phyloP scores from a whole-genome alignment of 2,113 vertebrate genomes.

The Xenopus borealis region DNA sequence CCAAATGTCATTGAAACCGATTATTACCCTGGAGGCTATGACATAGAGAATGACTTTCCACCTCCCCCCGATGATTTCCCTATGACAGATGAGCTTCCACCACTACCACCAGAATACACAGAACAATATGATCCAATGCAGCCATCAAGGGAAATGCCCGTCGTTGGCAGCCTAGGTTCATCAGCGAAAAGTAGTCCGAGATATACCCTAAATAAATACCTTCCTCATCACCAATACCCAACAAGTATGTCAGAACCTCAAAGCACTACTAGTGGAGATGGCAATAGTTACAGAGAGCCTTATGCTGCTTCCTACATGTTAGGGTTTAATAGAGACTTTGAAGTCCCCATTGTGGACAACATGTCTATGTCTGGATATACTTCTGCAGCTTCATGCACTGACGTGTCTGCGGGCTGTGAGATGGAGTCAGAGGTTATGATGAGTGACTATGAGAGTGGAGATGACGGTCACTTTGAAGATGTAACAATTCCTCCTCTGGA shows the following conservation, averaged over 20 bases:
- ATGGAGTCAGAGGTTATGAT: conserved; percentile 90
- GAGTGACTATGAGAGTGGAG: conserved; percentile 96
- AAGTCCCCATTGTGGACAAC: conserved; percentile 77
- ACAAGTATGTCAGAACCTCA: conserved; percentile 74
- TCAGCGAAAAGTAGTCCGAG: conserved; percentile 74
- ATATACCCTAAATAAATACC: conserved; percentile 87
- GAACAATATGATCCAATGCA: conserved; percentile 85
- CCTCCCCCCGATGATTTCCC: conserved; percentile 92
- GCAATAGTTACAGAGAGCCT: conserved; percentile 70
- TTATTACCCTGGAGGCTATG: conserved; percentile 95
- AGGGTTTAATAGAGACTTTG: conserved; percentile 78
- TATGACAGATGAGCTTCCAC: conserved; percentile 83
- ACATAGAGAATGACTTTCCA: conserved; percentile 96
- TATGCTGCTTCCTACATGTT: conserved; percentile 63
- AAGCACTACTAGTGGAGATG: conserved; percentile 57
- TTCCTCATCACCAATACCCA: conserved; percentile 81
- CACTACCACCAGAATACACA: conserved; percentile 76
- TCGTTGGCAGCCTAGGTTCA: conserved; percentile 64
- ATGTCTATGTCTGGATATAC: conserved; percentile 87
- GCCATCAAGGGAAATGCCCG: conserved; percentile 70
- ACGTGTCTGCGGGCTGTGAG: conserved; percentile 91
- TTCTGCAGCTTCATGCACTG: conserved; percentile 92
- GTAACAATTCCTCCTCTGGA: conserved; percentile 82
- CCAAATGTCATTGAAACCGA: conserved; percentile 88
- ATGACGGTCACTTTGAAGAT: conserved; percentile 81